Evolutionary conservation across 2,113 vertebrate genomes (phyloP).

Genomic region (Prinia subflava): DNA sequence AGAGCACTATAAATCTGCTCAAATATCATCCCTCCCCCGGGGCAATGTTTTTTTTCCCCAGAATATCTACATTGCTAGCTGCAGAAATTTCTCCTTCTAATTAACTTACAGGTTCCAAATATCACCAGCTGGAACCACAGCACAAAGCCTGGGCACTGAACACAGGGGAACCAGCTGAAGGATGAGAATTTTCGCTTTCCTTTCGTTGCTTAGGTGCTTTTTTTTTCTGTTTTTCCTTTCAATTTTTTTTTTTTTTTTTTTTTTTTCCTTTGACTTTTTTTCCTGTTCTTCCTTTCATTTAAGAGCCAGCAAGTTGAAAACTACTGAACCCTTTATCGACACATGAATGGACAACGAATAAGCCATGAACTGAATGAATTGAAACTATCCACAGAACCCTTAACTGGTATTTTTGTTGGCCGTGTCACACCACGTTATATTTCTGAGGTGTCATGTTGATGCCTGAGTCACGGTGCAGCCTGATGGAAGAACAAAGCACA

Average conservation of each 20-base stretch:
- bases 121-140: constrained; percentile 15
- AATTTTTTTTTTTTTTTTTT: not conserved
- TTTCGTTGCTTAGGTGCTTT: not conserved
- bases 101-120: constrained; percentile 55
- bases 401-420: constrained; percentile 28
- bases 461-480: constrained; percentile 22
- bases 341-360: not conserved
- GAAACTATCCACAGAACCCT: not conserved
- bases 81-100: constrained; percentile 52
- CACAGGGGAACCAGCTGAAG: not conserved
- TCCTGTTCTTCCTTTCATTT: not conserved
- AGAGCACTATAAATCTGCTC: constrained; percentile 49
- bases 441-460: constrained; percentile 11
- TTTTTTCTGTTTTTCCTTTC: not conserved
- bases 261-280: too few relatives aligned
- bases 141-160: not conserved
- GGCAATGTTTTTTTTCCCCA: constrained; percentile 31
- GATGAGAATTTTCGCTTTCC: not conserved
- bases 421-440: not conserved
- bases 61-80: constrained; percentile 43
- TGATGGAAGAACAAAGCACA: constrained; percentile 20
- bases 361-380: constrained; percentile 2
- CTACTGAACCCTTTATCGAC: not conserved
- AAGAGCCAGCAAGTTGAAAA: not conserved
- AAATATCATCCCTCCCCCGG: constrained; percentile 61